These are phyloP conservation scores for Aphaenogaster rudis DNA, from an alignment of 1,140 invertebrate species.

Conservation along the genomic window DNA sequence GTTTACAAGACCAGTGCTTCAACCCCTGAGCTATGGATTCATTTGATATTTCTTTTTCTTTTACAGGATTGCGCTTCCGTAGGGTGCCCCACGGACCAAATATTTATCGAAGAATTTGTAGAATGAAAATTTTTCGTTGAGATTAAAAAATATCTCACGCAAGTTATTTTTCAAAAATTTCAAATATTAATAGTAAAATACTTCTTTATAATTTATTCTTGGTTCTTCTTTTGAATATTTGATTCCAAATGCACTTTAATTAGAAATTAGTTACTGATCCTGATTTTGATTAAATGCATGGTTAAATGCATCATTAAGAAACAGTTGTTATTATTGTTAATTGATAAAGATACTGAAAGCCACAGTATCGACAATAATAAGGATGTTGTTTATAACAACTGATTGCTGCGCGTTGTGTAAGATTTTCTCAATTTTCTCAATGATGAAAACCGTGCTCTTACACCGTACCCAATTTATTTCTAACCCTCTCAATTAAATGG, in stretches of 20 bases:
- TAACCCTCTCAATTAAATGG: conserved; percentile 54
- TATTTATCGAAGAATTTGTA: background rate
- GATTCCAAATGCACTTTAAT: background rate
- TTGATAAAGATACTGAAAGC: background rate
- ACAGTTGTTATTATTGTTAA: background rate
- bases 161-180: background rate
- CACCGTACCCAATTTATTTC: conserved; percentile 27
- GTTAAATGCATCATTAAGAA: background rate
- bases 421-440: conserved; percentile 17
- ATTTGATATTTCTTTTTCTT: conserved; percentile 44
- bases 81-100: background rate
- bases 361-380: background rate
- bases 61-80: background rate
- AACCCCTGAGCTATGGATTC: conserved; percentile 95
- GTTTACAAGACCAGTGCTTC: conserved; percentile 98
- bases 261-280: background rate
- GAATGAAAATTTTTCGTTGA: background rate
- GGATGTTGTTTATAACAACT: conserved; percentile 1
- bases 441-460: background rate
- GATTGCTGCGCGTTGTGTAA: background rate
- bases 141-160: background rate
- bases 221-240: background rate
- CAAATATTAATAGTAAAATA: conserved; percentile 3
- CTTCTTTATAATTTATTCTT: background rate
- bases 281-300: background rate